A percentile compares a stretch with the other conserved stretches of the same genome.
phyloP scores from a whole-genome alignment of 2,888 invertebrate genomes.

The Gonocerus acuteangulatus region DNA sequence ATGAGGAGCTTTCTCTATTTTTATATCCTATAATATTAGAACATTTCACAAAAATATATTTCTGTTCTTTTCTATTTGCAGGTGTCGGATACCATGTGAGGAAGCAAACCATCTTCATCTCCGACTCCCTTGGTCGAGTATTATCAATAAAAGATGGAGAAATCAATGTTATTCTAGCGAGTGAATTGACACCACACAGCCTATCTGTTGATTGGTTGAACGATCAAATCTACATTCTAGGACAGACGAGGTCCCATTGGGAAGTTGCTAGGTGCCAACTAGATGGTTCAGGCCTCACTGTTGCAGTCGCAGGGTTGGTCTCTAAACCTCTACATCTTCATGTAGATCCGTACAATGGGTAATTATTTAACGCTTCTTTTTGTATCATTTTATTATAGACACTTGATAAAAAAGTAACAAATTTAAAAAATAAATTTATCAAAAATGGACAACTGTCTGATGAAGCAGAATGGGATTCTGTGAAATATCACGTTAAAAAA shows the following conservation, averaged over 20 bases:
- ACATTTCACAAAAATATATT: too few species aligned
- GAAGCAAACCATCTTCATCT: slow-evolving; percentile 61
- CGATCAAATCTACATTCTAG: slow-evolving; percentile 66
- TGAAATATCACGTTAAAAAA: too few species aligned
- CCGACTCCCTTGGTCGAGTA: slow-evolving; percentile 63
- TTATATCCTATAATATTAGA: too few species aligned
- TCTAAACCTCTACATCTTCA: slow-evolving; percentile 70
- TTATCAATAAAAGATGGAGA: slow-evolving; percentile 43
- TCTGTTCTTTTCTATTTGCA: slow-evolving; percentile 41
- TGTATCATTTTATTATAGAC: too few species aligned
- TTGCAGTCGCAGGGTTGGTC: slow-evolving; percentile 62
- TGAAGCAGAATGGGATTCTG: too few species aligned
- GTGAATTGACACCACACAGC: slow-evolving; percentile 56
- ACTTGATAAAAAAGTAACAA: background rate
- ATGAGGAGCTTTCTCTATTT: too few species aligned
- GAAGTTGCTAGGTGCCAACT: slow-evolving; percentile 65
- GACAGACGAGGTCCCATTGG: slow-evolving; percentile 60
- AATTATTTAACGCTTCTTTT: slow-evolving; percentile 40
- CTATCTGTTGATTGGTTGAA: slow-evolving; percentile 85
- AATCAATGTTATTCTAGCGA: slow-evolving; percentile 40
- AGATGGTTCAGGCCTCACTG: slow-evolving; percentile 60
- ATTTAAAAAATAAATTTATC: background rate
- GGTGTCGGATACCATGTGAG: slow-evolving; percentile 73
- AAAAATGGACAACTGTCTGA: too few species aligned
- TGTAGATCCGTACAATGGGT: slow-evolving; percentile 89